These are phyloP conservation scores for Cydia amplana DNA, from an alignment of 1,140 invertebrate genomes.

Conservation along the genomic window DNA sequence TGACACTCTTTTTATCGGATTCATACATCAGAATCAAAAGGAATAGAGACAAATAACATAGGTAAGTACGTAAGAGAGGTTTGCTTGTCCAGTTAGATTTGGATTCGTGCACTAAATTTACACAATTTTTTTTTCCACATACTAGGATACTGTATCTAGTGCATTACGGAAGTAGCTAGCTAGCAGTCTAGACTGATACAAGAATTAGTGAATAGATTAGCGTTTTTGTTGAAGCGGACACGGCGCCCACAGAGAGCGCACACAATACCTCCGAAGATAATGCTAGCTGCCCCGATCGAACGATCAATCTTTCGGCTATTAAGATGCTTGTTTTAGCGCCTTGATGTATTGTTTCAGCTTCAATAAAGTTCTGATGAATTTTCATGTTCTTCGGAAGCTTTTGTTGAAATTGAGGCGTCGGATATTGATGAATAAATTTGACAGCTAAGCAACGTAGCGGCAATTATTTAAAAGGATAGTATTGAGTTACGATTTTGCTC, in stretches of 20 bases:
- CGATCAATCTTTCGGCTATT: slow-evolving; percentile 77
- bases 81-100: too few relatives aligned
- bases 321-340: slow-evolving; percentile 78
- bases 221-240: slow-evolving; percentile 61
- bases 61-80: too few relatives aligned
- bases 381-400: slow-evolving; percentile 67
- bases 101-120: too few relatives aligned
- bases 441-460: slow-evolving; percentile 63
- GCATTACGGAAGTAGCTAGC: neutral
- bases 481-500: slow-evolving; percentile 43
- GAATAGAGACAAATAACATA: too few relatives aligned
- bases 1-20: too few relatives aligned
- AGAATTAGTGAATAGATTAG: slow-evolving; percentile 55
- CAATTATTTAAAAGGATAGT: slow-evolving; percentile 59
- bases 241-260: slow-evolving; percentile 39
- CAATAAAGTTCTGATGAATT: slow-evolving; percentile 79
- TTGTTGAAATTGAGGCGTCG: slow-evolving; percentile 68
- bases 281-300: slow-evolving; percentile 61
- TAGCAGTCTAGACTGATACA: too few relatives aligned
- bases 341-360: slow-evolving; percentile 78
- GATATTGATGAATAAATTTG: slow-evolving; percentile 75
- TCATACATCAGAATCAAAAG: too few relatives aligned
- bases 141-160: neutral
- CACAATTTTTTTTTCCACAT: too few relatives aligned
- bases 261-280: slow-evolving; percentile 65